Evolutionary conservation across 64 coral and sea anemone species (phyloP), one percentile per base, ranked within the genome.

Genomic region (Stichodactyla mertensii): DNA sequence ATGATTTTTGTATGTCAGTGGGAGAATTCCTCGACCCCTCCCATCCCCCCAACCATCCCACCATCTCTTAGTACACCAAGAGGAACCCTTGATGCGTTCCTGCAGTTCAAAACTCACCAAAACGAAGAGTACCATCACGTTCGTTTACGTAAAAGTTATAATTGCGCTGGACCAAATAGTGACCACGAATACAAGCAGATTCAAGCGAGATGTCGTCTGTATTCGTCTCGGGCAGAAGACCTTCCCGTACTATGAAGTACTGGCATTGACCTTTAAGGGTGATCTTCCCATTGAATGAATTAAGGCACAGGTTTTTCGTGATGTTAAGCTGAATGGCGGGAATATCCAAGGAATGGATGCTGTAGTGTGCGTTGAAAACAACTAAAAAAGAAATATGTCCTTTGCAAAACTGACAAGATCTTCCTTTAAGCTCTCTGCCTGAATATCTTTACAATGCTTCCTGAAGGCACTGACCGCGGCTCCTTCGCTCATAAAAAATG

Each of bases 291-390:
- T 26, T 64, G 15, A 26, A 27, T 6, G 83, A 85, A 36, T 64
- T 58, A 52, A 85, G 0, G 83, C 83, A 85, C 20, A 55, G 18
- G 83, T 85, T 85, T 55, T 85, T 85, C 0, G 83, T 85, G 13
- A 85, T 51, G 31, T 85, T 85, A 1, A 85, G 10, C 31, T 85
- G 83, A 6, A 85, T 85, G 16, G 83, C 83, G 16, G 83, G 83
- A 16, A 85, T 64, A 20, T 85, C 83, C 14, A 85, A 15, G 2
- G 83, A 85, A 85, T 85, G 83, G 55, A 85, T 85, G 36, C 83
- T 85, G 83, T 85, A 85, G 55, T 85, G 83, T 61, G 57, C 83
- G 55, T 85, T 85, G 57, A 85, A 85, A 16, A 85, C 83, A 61
- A 85, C 83, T 85, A 64, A 4, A 61, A 61, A 74, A 20, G 19